A percentile compares a stretch with the other conserved stretches of the same genome.
Evolutionary conservation across 2,113 vertebrate genomes (phyloP).

Genomic region (Sylvia atricapilla): DNA sequence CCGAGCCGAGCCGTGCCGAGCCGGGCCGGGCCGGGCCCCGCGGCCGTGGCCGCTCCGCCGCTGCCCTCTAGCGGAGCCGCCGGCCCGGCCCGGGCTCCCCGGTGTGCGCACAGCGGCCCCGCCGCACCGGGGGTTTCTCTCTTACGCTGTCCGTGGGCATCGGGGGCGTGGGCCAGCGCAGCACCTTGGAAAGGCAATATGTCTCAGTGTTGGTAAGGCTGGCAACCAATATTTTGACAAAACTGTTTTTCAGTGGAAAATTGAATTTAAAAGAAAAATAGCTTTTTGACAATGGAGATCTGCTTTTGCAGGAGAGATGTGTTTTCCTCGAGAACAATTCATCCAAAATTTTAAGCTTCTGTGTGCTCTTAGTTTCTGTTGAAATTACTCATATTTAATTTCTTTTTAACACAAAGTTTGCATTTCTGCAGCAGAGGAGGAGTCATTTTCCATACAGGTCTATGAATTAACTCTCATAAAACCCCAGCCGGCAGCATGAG

Average conservation of each 20-base stretch:
- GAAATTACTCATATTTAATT: not conserved
- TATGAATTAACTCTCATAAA: conserved; percentile 62
- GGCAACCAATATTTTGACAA: not conserved
- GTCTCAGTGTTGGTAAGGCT: not conserved
- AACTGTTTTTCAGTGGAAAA: not conserved
- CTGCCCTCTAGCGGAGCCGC: not conserved
- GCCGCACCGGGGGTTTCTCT: not conserved
- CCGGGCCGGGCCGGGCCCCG: not conserved
- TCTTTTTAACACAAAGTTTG: not conserved
- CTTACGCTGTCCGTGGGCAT: not conserved
- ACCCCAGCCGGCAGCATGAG: conserved; percentile 24
- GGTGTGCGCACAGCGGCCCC: not conserved
- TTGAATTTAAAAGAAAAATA: not conserved
- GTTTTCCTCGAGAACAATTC: not conserved
- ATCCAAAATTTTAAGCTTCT: not conserved
- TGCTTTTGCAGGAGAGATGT: not conserved
- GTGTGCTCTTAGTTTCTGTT: not conserved
- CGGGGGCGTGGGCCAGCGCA: not conserved
- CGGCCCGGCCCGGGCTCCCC: too few species aligned
- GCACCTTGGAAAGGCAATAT: not conserved
- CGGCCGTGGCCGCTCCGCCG: not conserved
- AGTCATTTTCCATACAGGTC: conserved; percentile 54
- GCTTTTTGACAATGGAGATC: not conserved
- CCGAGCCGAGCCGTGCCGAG: too few species aligned
- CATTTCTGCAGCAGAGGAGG: conserved; percentile 5